Evolutionary conservation across 2,797 vertebrate genomes (phyloP).

Genomic region (Sebastes iracundus): DNA sequence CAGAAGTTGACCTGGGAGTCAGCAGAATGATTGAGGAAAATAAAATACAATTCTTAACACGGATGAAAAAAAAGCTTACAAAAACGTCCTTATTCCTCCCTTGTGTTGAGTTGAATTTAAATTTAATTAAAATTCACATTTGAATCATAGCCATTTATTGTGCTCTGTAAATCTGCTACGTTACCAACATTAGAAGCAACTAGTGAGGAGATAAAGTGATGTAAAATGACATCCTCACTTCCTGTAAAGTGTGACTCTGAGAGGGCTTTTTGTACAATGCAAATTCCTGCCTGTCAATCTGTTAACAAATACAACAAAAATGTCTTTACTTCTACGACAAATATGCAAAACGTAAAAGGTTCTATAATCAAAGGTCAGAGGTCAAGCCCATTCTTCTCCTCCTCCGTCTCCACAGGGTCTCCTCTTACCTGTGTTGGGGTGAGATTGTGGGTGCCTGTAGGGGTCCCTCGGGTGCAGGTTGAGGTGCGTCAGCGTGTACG

Average conservation of each 20-base stretch:
- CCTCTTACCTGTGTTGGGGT: slow-evolving; percentile 69
- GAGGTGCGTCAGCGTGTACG: slow-evolving; percentile 41
- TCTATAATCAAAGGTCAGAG: slow-evolving; percentile 55
- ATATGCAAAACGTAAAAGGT: not conserved
- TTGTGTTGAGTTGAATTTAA: not conserved
- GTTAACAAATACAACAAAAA: not conserved
- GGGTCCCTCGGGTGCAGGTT: slow-evolving; percentile 55
- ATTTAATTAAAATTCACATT: not conserved
- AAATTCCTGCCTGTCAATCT: not conserved
- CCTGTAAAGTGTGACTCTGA: not conserved
- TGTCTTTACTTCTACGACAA: not conserved
- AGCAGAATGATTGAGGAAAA: not conserved
- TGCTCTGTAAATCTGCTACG: not conserved
- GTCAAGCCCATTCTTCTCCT: slow-evolving; percentile 30
- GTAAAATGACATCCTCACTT: not conserved
- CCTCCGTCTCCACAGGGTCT: not conserved
- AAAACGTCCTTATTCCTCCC: not conserved
- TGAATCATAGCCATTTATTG: not conserved
- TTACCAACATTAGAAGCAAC: not conserved
- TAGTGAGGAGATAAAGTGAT: not conserved
- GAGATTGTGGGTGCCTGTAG: slow-evolving; percentile 30
- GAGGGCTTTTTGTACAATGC: not conserved
- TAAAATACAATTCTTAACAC: not conserved
- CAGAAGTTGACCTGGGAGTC: not conserved
- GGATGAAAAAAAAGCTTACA: not conserved